Evolutionary conservation across 1,140 invertebrate species (phyloP).

Genomic region (Palaemon carinicauda): DNA sequence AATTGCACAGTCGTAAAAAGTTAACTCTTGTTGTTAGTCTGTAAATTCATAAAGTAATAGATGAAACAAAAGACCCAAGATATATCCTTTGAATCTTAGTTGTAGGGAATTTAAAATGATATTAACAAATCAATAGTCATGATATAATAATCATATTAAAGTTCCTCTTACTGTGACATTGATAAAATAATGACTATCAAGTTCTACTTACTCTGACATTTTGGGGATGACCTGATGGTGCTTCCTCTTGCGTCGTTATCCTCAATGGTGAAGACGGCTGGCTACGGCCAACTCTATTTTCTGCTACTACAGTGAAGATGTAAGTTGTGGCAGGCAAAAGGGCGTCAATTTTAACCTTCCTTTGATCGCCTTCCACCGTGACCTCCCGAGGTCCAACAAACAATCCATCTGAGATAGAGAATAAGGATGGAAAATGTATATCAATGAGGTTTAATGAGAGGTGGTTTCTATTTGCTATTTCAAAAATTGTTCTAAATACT

Average conservation of each 20-base stretch:
- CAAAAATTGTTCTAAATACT: too few species aligned
- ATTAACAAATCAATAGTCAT: neutral
- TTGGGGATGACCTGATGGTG: constrained; percentile 76
- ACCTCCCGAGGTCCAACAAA: constrained; percentile 25
- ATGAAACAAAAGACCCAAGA: too few species aligned
- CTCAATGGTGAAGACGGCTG: constrained; percentile 57
- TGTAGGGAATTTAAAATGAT: too few species aligned
- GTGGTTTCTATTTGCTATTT: too few species aligned
- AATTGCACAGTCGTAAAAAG: too few species aligned
- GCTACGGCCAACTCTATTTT: constrained; percentile 63
- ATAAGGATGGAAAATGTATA: neutral
- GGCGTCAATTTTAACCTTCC: constrained; percentile 20
- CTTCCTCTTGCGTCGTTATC: constrained; percentile 52
- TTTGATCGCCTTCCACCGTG: constrained; percentile 35
- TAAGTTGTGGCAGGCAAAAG: constrained; percentile 45
- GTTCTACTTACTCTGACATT: constrained; percentile 70
- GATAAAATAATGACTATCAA: too few species aligned
- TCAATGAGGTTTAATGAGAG: too few species aligned
- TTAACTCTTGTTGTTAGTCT: too few species aligned
- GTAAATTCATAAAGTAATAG: too few species aligned
- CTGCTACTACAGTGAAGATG: constrained; percentile 49
- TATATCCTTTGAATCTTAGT: too few species aligned
- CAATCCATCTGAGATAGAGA: neutral
- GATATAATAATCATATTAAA: too few species aligned
- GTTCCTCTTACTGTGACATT: too few species aligned